Evolutionary conservation across 2,888 invertebrate species (phyloP), one percentile per base, ranked within the genome.

Genomic region (Apomyelois bistriatella): DNA sequence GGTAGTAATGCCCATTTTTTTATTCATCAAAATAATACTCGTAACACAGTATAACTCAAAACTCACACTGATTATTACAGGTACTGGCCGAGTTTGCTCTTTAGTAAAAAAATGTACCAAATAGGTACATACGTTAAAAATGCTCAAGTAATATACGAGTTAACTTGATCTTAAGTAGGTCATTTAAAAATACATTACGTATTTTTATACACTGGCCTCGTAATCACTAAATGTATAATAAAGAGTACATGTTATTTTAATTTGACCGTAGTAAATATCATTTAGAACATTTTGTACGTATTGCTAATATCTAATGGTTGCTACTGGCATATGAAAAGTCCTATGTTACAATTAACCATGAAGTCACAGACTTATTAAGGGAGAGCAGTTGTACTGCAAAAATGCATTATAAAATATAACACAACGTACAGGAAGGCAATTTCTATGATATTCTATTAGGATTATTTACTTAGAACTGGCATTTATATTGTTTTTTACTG

Each of bases 141-240:
- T 41, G 16, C 16, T 5, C 8, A 5, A 40, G 15, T 10, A 35
- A 15, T 13, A n/a, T 3, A 43, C n/a, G 42, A 28, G 13, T 30
- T 13, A 43, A 30, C 43, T 43, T 43, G 6, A 30, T 43, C 30
- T 30, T 12, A 30, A 43, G 12, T 43, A 30, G 12, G 13, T 43
- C 8, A 22, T 22, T 43, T 28, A 8, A 30, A 41, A 30, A 43
- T 30, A 46, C 28, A 41, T n/a, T 10, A 41, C n/a, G 35, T 40
- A 50, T 79, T 72, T 81, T 75, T 72, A 74, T 71, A 79, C 75
- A 84, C 82, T 85, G 85, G 85, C 85, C 85, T 76, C 68, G 67
- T 70, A 79, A 82, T 82, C 76, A 82, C 82, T 79, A 78, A 61
- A 58, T 43, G 55, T 49, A 58, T 36, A 40, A 41, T 40, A 36